These are phyloP conservation scores for Campylorhamphus procurvoides DNA, from an alignment of 2,113 vertebrate species.

Conservation along the genomic window DNA sequence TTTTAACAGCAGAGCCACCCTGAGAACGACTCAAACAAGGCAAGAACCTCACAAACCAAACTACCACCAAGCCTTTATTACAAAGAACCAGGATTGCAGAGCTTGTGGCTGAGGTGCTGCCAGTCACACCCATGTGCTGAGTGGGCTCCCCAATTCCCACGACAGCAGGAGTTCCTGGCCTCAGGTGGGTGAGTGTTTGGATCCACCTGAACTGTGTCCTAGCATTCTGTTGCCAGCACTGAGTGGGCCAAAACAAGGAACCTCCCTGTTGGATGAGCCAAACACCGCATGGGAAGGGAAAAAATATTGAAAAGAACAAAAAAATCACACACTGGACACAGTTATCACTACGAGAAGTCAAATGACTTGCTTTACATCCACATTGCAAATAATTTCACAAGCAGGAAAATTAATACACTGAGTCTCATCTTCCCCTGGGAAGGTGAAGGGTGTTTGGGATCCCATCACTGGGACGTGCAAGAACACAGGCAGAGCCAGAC, in stretches of 20 bases:
- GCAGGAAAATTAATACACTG: slow-evolving; percentile 28
- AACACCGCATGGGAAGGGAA: neutral
- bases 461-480: slow-evolving; percentile 21
- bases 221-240: neutral
- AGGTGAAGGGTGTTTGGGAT: slow-evolving; percentile 46
- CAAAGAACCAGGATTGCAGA: neutral
- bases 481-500: neutral
- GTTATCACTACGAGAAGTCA: slow-evolving; percentile 36
- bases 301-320: neutral
- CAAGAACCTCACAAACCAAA: slow-evolving; percentile 23
- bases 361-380: slow-evolving; percentile 43
- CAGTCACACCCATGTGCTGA: neutral
- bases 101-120: neutral
- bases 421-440: slow-evolving; percentile 9
- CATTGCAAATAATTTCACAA: slow-evolving; percentile 12
- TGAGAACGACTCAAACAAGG: neutral
- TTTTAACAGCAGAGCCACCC: neutral
- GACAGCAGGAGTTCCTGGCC: neutral
- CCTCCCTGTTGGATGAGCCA: neutral
- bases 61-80: slow-evolving; percentile 72
- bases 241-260: neutral
- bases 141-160: neutral
- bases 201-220: neutral
- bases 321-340: slow-evolving; percentile 6
- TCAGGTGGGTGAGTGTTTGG: neutral